Evolutionary conservation across 1,140 invertebrate species (phyloP), one percentile per base, ranked within the genome.

Genomic region (Drosophila repleta): DNA sequence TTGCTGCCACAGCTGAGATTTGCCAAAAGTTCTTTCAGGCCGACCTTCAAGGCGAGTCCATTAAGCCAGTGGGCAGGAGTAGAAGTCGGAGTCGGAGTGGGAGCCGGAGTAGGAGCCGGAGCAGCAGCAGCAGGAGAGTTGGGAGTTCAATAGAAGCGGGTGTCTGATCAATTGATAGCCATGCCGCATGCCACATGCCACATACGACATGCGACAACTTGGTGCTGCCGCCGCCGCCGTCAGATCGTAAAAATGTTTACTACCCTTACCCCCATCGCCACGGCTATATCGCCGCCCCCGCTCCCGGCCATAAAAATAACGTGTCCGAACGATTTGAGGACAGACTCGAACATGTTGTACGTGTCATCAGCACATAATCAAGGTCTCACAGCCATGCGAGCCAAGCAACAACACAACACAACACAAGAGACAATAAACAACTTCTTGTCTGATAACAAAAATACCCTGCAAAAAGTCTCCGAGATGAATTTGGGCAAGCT

Each of bases 281-380:
- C 48, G 29, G 29, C 52, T 17, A 29, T n/a, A 61, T 17, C n/a
- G 13, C 15, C 7, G 6, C 32, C 32, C 32, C 32, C 32, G 32
- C 32, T 35, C 2, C 11, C 6, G 15, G 5, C 43, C 52, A 46
- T 65, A 41, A 58, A 66, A 37, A 32, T 39, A 62, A 51, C 45
- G 58, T 49, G 58, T 37, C 18, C 52, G 32, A 20, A 29, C 45
- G 43, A 49, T 58, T 58, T 60, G 55, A 55, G 61, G 49, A 64
- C 61, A 55, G 55, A 56, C 51, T 15, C 35, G 18, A 56, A 67
- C 35, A 64, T 49, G 45, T 26, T 60, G 67, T 56, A 64, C 67
- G 67, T 64, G 60, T 64, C 67, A 64, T 70, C 60, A 64, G 51
- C 67, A 56, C 61, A 64, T 70, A 49, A 70, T 64, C 67, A 70